phyloP scores from a whole-genome alignment of 2,888 invertebrate species.

The Lasioglossum zephyrum region DNA sequence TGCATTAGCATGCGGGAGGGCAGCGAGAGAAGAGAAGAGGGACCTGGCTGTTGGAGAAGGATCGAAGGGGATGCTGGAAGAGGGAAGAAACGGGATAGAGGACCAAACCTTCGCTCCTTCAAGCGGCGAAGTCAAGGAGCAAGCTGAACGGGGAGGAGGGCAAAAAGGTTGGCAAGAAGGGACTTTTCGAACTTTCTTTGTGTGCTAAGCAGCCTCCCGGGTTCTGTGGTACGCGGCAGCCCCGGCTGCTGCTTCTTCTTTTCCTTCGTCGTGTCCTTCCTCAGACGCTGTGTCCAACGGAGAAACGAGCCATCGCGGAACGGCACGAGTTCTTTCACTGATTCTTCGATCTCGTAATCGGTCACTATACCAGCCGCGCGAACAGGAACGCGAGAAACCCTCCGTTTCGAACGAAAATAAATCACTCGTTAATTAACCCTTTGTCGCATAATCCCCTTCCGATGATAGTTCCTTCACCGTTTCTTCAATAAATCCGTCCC shows the following conservation, averaged over 20 bases:
- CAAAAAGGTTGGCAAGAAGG: constrained; percentile 73
- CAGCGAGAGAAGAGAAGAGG: constrained; percentile 69
- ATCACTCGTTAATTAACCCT: not conserved
- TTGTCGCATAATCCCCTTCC: not conserved
- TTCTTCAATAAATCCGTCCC: not conserved
- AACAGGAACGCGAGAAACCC: constrained; percentile 24
- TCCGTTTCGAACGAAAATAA: not conserved
- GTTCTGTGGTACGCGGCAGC: constrained; percentile 56
- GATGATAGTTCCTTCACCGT: not conserved
- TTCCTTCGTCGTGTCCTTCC: constrained; percentile 51
- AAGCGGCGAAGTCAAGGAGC: constrained; percentile 60
- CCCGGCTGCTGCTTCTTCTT: constrained; percentile 34
- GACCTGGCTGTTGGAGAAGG: constrained; percentile 37
- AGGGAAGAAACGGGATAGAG: constrained; percentile 63
- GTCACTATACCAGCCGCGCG: constrained; percentile 40
- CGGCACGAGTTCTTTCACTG: constrained; percentile 53
- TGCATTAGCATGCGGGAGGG: constrained; percentile 81
- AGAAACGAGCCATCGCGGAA: constrained; percentile 51
- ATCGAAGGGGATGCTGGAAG: constrained; percentile 41
- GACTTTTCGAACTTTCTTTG: constrained; percentile 80
- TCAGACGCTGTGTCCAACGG: constrained; percentile 44
- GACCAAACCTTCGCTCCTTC: constrained; percentile 54
- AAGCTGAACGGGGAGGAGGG: constrained; percentile 52
- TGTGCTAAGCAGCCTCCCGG: constrained; percentile 80
- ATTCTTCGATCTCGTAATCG: constrained; percentile 56